Conservation (phyloP, 2,113 vertebrate species). For the Eretmodus cyanostictus region DNA sequence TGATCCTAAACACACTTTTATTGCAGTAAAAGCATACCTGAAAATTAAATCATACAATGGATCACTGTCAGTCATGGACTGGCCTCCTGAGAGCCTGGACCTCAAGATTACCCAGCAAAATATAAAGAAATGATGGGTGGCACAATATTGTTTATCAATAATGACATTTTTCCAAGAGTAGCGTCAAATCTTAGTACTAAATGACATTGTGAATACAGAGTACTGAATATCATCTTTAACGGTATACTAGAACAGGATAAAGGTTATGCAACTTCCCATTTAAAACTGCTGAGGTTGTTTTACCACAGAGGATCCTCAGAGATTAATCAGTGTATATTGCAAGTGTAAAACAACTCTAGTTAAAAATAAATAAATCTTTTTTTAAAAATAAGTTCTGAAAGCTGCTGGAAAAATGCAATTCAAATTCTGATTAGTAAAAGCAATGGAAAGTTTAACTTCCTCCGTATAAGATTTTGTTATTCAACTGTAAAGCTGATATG, state of each 20-base stretch:
- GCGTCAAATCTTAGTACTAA: not conserved
- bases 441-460: not conserved
- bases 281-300: slow-evolving; percentile 1
- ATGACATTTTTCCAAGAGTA: not conserved
- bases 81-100: not conserved
- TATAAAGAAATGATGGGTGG: not conserved
- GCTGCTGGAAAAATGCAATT: not conserved
- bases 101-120: not conserved
- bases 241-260: not conserved
- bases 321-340: not conserved
- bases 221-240: not conserved
- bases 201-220: not conserved
- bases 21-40: not conserved
- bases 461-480: not conserved
- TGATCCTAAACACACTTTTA: not conserved
- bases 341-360: not conserved
- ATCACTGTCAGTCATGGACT: not conserved
- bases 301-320: not conserved
- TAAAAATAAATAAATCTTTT: not conserved
- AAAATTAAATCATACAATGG: not conserved
- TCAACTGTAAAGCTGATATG: not conserved
- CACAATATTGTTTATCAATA: not conserved
- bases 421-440: not conserved
- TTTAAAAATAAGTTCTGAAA: fast-evolving
- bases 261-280: slow-evolving; percentile 38